phyloP scores from a whole-genome alignment of 2,797 vertebrate genomes.

The Brachymystax lenok region DNA sequence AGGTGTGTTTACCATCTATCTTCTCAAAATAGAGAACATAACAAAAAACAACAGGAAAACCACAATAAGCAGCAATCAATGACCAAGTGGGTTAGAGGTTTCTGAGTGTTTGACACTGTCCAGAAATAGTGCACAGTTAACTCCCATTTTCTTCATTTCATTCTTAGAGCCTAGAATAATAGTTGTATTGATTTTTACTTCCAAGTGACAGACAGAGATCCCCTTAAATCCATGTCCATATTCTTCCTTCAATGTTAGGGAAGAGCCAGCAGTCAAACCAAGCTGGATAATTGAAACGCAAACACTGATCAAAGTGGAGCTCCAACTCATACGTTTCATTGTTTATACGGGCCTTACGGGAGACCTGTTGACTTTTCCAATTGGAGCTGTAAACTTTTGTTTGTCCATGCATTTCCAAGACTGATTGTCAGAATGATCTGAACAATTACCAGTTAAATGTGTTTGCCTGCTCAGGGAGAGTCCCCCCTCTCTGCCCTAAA shows the following conservation, averaged over 20 bases:
- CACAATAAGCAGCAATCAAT: not conserved
- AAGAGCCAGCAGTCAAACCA: constrained; percentile 44
- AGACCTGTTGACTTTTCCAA: constrained; percentile 81
- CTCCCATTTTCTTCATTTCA: not conserved
- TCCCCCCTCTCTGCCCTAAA: constrained; percentile 62
- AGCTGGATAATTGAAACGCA: constrained; percentile 68
- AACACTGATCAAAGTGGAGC: constrained; percentile 72
- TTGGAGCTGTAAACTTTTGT: constrained; percentile 81
- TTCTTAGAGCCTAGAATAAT: not conserved
- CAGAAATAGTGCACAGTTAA: not conserved
- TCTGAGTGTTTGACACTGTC: not conserved
- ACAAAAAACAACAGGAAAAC: not conserved
- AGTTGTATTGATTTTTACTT: constrained; percentile 33
- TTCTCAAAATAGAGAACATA: not conserved
- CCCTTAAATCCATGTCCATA: constrained; percentile 47
- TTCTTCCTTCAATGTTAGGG: constrained; percentile 30
- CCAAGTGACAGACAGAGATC: constrained; percentile 48
- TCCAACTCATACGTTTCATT: constrained; percentile 67
- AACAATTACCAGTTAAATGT: constrained; percentile 81
- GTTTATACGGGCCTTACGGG: constrained; percentile 69
- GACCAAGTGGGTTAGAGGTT: not conserved
- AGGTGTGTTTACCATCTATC: not conserved
- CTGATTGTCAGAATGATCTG: constrained; percentile 78
- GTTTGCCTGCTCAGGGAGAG: constrained; percentile 77
- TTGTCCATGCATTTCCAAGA: constrained; percentile 78